Percentiles rank a stretch among this genome's conserved stretches.
Conservation (phyloP, 1,140 invertebrate species). For the Orussus abietinus region DNA sequence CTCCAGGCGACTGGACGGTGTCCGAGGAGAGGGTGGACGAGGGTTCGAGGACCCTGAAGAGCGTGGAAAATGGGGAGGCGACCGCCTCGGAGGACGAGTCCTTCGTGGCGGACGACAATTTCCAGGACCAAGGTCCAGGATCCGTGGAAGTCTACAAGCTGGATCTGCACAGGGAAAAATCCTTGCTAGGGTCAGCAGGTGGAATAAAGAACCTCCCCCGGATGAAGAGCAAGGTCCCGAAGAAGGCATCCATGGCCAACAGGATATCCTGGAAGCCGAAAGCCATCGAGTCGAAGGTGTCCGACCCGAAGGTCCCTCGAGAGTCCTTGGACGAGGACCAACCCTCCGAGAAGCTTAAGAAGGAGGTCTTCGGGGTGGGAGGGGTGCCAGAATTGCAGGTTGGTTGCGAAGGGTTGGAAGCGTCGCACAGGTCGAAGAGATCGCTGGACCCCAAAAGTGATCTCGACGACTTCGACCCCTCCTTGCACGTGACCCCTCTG, state of each 20-base stretch:
- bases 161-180: conserved; percentile 25
- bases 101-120: conserved; percentile 25
- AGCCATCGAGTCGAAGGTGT: conserved; percentile 3
- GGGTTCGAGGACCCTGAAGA: no score
- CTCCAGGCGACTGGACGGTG: no score
- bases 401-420: conserved; percentile 36
- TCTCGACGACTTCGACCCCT: no score
- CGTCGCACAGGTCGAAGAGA: conserved; percentile 17
- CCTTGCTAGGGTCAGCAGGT: conserved; percentile 7
- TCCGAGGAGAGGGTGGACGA: no score
- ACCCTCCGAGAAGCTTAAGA: conserved; percentile 1
- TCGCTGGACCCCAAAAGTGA: conserved; percentile 16
- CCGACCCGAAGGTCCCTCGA: conserved; percentile 1
- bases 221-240: conserved; percentile 25
- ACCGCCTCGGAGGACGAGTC: conserved; percentile 10
- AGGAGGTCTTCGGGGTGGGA: conserved; percentile 17
- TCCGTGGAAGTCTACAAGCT: conserved; percentile 36
- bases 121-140: conserved; percentile 32
- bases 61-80: not conserved
- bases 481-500: conserved; percentile 21
- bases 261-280: conserved; percentile 11
- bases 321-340: conserved; percentile 1
- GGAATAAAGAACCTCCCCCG: not conserved
- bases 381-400: conserved; percentile 42
- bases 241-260: conserved; percentile 19